These are phyloP conservation scores for Coelinius sp. DNA, from an alignment of 2,888 invertebrate genomes.

Conservation along the genomic window DNA sequence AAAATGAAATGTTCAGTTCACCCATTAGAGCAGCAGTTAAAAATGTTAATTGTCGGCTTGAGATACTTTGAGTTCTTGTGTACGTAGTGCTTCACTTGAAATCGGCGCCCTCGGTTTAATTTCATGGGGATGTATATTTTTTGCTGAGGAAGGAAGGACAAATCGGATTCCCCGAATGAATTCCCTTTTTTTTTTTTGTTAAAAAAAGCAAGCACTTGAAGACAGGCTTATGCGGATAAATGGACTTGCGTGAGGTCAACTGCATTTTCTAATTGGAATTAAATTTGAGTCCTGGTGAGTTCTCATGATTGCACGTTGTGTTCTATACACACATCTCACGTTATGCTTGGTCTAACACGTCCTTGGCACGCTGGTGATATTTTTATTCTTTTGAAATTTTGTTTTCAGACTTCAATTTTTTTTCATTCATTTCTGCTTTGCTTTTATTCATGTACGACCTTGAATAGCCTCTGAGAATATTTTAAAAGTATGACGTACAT, in stretches of 20 bases:
- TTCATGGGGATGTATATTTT: not conserved
- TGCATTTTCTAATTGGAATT: constrained; percentile 5
- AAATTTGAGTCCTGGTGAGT: not conserved
- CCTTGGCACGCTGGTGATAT: constrained; percentile 19
- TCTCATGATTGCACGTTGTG: constrained; percentile 2
- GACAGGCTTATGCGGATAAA: not conserved
- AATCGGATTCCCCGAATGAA: not conserved
- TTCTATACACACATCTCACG: not conserved
- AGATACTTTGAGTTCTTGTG: not conserved
- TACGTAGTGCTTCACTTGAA: not conserved
- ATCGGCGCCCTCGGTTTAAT: not conserved
- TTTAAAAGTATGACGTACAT: too few species aligned
- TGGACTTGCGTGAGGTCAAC: not conserved
- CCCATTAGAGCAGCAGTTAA: not conserved
- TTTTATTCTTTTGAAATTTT: constrained; percentile 8
- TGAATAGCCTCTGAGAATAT: too few species aligned
- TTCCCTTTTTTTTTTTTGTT: not conserved
- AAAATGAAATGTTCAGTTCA: not conserved
- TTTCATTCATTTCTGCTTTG: not conserved
- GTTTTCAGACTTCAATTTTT: not conserved
- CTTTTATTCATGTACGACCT: too few species aligned
- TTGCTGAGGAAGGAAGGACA: not conserved
- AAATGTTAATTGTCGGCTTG: not conserved
- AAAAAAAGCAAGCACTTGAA: too few species aligned
- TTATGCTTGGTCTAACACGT: constrained; percentile 24